These are phyloP conservation scores for Caenorhabditis wallacei DNA, from an alignment of 2,888 invertebrate species.

Conservation along the genomic window DNA sequence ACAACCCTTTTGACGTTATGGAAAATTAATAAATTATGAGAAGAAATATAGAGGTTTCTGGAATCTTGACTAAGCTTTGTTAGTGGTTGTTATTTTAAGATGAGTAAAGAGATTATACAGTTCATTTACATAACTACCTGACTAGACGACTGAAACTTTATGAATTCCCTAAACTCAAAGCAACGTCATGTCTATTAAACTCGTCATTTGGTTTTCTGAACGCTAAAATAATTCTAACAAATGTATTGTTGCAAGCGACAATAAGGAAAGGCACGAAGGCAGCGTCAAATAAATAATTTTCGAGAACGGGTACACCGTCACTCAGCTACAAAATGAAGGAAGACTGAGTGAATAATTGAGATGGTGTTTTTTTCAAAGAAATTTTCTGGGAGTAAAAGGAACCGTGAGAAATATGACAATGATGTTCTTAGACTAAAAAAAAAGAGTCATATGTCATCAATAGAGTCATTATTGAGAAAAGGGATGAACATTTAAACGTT, in stretches of 20 bases:
- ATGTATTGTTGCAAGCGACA: constrained; percentile 34
- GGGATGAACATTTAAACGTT: constrained; percentile 8
- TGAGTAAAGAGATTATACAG: neutral
- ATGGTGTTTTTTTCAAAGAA: constrained; percentile 16
- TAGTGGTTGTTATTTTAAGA: neutral
- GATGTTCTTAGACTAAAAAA: constrained; percentile 2
- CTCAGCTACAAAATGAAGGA: constrained; percentile 23
- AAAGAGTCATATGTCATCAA: constrained; percentile 18
- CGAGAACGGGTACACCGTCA: constrained; percentile 45
- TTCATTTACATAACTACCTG: neutral
- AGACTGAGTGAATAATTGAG: constrained; percentile 49
- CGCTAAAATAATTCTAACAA: constrained; percentile 37
- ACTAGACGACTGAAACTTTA: constrained; percentile 13
- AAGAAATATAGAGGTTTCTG: constrained; percentile 18
- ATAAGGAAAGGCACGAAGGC: constrained; percentile 20
- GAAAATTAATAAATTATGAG: constrained; percentile 43
- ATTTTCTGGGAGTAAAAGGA: constrained; percentile 11
- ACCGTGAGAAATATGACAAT: constrained; percentile 9
- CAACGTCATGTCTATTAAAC: constrained; percentile 25
- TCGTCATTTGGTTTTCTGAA: constrained; percentile 31
- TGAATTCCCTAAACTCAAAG: constrained; percentile 1
- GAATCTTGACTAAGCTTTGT: neutral
- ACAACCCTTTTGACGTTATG: constrained; percentile 43
- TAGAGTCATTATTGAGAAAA: neutral
- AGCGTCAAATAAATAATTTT: constrained; percentile 51